Percentiles rank a stretch among this genome's conserved stretches.
Conservation (phyloP, 2,888 invertebrate species). For the Drosophila paranaensis region DNA sequence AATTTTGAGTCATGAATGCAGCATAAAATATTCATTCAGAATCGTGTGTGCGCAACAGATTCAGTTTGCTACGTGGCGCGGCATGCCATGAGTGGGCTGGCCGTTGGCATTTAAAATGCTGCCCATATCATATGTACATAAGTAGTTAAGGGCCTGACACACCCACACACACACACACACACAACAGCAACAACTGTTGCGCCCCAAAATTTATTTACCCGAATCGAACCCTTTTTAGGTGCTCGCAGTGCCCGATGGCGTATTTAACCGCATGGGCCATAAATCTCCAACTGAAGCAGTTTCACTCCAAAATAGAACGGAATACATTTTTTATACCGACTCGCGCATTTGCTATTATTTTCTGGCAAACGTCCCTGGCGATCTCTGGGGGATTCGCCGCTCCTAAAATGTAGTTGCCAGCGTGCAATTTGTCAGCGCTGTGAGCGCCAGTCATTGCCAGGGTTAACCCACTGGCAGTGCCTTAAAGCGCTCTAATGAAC, state of each 20-base stretch:
- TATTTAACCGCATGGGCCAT: conserved; percentile 67
- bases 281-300: conserved; percentile 59
- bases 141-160: conserved; percentile 29
- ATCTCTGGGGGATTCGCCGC: conserved; percentile 37
- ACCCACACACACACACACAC: too few relatives aligned
- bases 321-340: conserved; percentile 76
- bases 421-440: conserved; percentile 65
- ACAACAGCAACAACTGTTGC: conserved; percentile 55
- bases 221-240: conserved; percentile 47
- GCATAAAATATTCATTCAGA: background rate
- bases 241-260: conserved; percentile 46
- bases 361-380: conserved; percentile 41
- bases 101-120: background rate
- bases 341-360: conserved; percentile 48
- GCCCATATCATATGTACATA: conserved; percentile 27
- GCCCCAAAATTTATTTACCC: conserved; percentile 33
- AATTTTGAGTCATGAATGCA: background rate
- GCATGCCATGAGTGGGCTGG: background rate
- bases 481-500: conserved; percentile 70
- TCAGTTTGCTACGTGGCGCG: background rate
- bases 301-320: conserved; percentile 64
- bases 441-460: conserved; percentile 48
- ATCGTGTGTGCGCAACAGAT: background rate
- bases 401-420: conserved; percentile 34
- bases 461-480: conserved; percentile 36